Conservation (phyloP, 2,888 invertebrate genomes). For the Ametastegia equiseti region DNA sequence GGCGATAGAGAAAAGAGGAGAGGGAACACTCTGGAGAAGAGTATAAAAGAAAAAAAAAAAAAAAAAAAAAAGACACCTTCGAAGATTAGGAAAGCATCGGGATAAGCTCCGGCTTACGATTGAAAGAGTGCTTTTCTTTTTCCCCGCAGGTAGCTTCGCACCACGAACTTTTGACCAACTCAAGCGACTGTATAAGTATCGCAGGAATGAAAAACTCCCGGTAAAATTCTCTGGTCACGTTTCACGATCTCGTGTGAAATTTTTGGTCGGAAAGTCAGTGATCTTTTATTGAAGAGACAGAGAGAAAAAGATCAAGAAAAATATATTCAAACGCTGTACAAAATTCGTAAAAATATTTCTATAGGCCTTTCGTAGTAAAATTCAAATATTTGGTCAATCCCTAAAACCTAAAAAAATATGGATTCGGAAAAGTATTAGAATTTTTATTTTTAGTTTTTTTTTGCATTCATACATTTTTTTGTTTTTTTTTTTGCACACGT, state of each 20-base stretch:
- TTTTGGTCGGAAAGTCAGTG: neutral
- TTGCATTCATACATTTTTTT: neutral
- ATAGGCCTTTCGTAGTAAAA: no score
- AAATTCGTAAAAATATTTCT: neutral
- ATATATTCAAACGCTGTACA: neutral
- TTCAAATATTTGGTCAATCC: no score
- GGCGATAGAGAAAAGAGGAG: neutral
- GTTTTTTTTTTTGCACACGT: neutral
- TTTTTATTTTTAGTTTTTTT: neutral
- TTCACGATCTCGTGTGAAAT: neutral
- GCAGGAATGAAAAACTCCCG: no score
- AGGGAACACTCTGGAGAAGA: neutral
- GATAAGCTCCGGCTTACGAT: neutral
- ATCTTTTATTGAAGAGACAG: slow-evolving; percentile 2
- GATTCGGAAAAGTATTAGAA: no score
- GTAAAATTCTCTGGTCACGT: slow-evolving; percentile 15
- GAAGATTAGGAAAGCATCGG: slow-evolving; percentile 27
- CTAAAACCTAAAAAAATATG: no score
- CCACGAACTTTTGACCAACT: slow-evolving; percentile 6
- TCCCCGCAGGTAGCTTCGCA: neutral
- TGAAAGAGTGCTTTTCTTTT: slow-evolving; percentile 33
- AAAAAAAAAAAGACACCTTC: neutral
- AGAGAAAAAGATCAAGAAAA: no score
- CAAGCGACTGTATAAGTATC: slow-evolving; percentile 11
- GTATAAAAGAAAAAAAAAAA: neutral